Percentiles rank a stretch among this genome's conserved stretches.
These are phyloP conservation scores for Zaprionus lineosus DNA, from an alignment of 2,888 invertebrate species.

Conservation along the genomic window DNA sequence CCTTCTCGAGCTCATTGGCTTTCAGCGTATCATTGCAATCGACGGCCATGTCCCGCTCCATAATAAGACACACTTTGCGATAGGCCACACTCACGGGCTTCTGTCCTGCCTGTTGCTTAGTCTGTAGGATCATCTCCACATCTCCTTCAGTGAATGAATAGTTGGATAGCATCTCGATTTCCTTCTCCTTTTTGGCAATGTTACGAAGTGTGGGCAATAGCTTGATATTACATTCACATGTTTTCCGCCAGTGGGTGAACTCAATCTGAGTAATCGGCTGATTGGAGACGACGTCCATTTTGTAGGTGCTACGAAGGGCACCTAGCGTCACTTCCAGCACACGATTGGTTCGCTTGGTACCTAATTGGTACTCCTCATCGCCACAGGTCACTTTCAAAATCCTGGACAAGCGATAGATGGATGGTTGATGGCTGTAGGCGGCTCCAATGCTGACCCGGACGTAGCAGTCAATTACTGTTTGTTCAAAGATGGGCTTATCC, in stretches of 20 bases:
- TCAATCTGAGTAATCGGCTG: slow-evolving; percentile 16
- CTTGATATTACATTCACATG: slow-evolving; percentile 5
- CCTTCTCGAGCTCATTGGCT: slow-evolving; percentile 21
- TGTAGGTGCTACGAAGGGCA: not conserved
- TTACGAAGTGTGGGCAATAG: slow-evolving; percentile 11
- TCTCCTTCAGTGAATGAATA: slow-evolving; percentile 39
- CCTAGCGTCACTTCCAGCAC: slow-evolving; percentile 21
- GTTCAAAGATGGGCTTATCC: slow-evolving; percentile 47
- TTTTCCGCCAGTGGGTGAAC: slow-evolving; percentile 20
- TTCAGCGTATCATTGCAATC: slow-evolving; percentile 22
- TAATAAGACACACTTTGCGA: slow-evolving; percentile 38
- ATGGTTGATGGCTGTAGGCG: not conserved
- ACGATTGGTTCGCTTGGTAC: slow-evolving; percentile 14
- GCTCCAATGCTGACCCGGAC: slow-evolving; percentile 34
- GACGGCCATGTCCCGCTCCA: slow-evolving; percentile 38
- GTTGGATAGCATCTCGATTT: slow-evolving; percentile 22
- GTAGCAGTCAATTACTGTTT: slow-evolving; percentile 39
- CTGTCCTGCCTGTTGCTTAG: slow-evolving; percentile 8
- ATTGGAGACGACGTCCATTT: slow-evolving; percentile 39
- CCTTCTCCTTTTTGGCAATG: slow-evolving; percentile 23
- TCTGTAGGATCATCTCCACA: slow-evolving; percentile 31
- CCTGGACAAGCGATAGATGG: slow-evolving; percentile 17
- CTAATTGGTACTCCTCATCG: slow-evolving; percentile 20
- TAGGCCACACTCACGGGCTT: slow-evolving; percentile 25
- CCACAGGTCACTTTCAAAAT: slow-evolving; percentile 16